Percentiles rank a stretch among this genome's conserved stretches.
phyloP scores from a whole-genome alignment of 2,888 invertebrate species.

The Pseudoips prasinana region DNA sequence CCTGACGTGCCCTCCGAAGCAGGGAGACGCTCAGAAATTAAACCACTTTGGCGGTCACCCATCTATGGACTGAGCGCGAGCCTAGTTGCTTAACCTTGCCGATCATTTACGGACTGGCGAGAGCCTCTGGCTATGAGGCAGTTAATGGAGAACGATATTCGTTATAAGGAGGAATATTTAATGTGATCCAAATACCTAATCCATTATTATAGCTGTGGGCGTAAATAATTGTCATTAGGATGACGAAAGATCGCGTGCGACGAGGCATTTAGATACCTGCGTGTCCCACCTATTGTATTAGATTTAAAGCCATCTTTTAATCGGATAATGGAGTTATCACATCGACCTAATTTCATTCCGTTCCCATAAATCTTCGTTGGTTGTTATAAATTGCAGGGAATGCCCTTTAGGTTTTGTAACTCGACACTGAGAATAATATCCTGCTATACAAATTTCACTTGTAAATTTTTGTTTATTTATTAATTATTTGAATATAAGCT shows the following conservation, averaged over 20 bases:
- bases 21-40: too few relatives aligned
- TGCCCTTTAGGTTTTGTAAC: conserved; percentile 18
- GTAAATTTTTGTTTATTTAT: conserved; percentile 1
- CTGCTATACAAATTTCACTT: conserved; percentile 9
- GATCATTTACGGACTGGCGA: too few relatives aligned
- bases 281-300: conserved; percentile 29
- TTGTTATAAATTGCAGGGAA: conserved; percentile 28
- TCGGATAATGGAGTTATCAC: conserved; percentile 47
- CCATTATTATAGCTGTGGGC: too few relatives aligned
- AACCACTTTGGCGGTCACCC: too few relatives aligned
- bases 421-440: conserved; percentile 8
- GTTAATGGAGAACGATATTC: too few relatives aligned
- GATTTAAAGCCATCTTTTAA: conserved; percentile 34
- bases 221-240: conserved; percentile 8
- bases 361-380: conserved; percentile 31
- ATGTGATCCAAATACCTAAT: too few relatives aligned
- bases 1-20: too few relatives aligned
- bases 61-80: too few relatives aligned
- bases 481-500: conserved; percentile 5
- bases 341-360: conserved; percentile 39
- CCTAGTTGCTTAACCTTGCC: too few relatives aligned
- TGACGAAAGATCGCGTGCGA: conserved; percentile 33
- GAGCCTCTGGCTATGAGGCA: too few relatives aligned
- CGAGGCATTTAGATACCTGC: conserved; percentile 32
- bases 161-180: too few relatives aligned